Evolutionary conservation across 2,113 vertebrate species (phyloP).

Genomic region (Riparia riparia): DNA sequence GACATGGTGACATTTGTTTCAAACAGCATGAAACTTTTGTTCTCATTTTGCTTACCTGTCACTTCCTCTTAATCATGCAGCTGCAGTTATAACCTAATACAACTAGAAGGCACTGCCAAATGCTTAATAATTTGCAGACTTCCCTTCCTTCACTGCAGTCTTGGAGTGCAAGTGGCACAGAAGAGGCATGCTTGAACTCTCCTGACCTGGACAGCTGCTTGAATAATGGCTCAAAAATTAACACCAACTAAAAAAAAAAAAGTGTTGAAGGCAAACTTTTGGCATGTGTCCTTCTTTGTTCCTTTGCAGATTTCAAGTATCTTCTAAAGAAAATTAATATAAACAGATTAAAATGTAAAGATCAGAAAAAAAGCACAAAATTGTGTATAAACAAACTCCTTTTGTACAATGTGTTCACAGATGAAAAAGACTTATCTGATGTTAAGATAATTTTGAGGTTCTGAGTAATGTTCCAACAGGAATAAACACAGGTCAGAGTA

Average conservation of each 20-base stretch:
- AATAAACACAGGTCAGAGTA: background rate
- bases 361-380: background rate
- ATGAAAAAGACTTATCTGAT: background rate
- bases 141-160: background rate
- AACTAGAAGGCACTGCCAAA: constrained; percentile 30
- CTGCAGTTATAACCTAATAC: constrained; percentile 9
- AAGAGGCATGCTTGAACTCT: background rate
- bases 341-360: background rate
- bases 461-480: background rate
- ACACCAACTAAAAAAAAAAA: background rate
- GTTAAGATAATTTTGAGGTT: background rate
- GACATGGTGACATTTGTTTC: constrained; percentile 12
- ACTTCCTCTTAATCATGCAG: constrained; percentile 2
- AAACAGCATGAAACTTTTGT: constrained; percentile 46
- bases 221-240: constrained; percentile 22
- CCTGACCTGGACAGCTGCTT: constrained; percentile 14
- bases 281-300: constrained; percentile 6
- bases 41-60: constrained; percentile 57
- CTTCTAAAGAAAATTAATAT: background rate
- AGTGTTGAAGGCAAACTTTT: background rate
- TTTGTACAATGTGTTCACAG: background rate
- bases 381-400: background rate
- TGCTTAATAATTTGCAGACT: constrained; percentile 25
- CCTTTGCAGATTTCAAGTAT: background rate
- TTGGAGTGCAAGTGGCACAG: background rate